A percentile compares a stretch with the other conserved stretches of the same genome.
phyloP scores from a whole-genome alignment of 2,113 vertebrate species.

The Triplophysa siluroides region DNA sequence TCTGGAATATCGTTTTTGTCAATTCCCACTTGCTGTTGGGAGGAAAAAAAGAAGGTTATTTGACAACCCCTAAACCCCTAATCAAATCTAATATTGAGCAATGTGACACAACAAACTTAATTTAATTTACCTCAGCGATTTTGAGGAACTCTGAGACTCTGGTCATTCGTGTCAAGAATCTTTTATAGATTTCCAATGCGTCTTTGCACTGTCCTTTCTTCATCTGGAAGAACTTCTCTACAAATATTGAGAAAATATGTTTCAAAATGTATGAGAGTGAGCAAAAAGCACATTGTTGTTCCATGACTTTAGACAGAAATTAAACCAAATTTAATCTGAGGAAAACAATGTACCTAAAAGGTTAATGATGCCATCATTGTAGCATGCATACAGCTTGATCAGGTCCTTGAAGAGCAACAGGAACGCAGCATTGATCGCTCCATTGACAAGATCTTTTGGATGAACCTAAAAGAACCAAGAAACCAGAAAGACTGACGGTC shows the following conservation, averaged over 20 bases:
- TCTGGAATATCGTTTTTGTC: conserved; percentile 99
- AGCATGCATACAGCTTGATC: conserved; percentile 98
- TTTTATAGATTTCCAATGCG: conserved; percentile 98
- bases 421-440: conserved; percentile 95
- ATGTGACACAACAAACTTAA: neutral
- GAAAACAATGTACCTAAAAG: conserved; percentile 82
- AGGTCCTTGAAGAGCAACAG: conserved; percentile 98
- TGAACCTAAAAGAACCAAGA: conserved; percentile 78
- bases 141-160: conserved; percentile 98
- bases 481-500: neutral
- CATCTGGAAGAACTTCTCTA: conserved; percentile 99
- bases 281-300: too few relatives aligned
- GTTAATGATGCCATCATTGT: conserved; percentile 98
- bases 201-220: conserved; percentile 99
- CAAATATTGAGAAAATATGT: conserved; percentile 40
- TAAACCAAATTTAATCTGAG: neutral
- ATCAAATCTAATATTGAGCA: neutral
- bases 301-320: neutral
- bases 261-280: too few relatives aligned
- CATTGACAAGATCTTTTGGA: conserved; percentile 90
- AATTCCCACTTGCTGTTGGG: conserved; percentile 94
- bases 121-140: conserved; percentile 87
- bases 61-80: neutral
- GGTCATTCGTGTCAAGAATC: conserved; percentile 97
- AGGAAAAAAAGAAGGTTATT: conserved; percentile 42